Conservation (phyloP, 1,140 invertebrate genomes). For the Watersipora subatra region DNA sequence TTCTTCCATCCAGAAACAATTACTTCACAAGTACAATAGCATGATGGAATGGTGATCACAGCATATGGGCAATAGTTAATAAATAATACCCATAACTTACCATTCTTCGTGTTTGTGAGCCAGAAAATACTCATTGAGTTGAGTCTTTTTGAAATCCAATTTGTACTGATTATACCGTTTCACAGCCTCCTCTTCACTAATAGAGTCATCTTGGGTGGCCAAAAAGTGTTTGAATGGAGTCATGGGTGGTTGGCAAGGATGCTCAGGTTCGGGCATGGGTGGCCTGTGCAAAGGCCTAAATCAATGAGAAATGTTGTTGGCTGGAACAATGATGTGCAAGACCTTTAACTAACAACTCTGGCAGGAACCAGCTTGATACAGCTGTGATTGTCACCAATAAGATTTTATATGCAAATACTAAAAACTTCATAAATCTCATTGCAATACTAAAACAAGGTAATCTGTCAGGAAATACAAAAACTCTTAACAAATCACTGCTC, state of each 20-base stretch:
- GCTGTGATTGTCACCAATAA: too few relatives aligned
- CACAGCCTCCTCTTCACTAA: conserved; percentile 90
- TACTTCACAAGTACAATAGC: too few relatives aligned
- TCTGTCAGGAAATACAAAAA: too few relatives aligned
- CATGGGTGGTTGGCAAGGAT: conserved; percentile 63
- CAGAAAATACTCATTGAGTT: conserved; percentile 96
- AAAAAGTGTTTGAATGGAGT: conserved; percentile 95
- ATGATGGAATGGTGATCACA: too few relatives aligned
- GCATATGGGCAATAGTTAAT: too few relatives aligned
- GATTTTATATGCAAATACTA: too few relatives aligned
- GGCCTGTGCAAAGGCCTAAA: conserved; percentile 4
- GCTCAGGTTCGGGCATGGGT: conserved; percentile 25
- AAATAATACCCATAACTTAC: too few relatives aligned
- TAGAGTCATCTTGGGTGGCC: conserved; percentile 87
- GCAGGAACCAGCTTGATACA: background rate
- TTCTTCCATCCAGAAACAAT: too few relatives aligned
- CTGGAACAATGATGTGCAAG: background rate
- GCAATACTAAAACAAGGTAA: too few relatives aligned
- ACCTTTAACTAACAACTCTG: background rate
- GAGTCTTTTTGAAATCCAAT: conserved; percentile 83
- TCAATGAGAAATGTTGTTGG: background rate
- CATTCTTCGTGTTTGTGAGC: conserved; percentile 99
- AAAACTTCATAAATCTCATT: too few relatives aligned
- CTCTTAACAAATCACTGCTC: too few relatives aligned
- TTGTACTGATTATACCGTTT: conserved; percentile 98